Percentiles rank a stretch among this genome's conserved stretches.
phyloP scores from a whole-genome alignment of 2,888 invertebrate genomes.

The Stenchaetothrips biformis region DNA sequence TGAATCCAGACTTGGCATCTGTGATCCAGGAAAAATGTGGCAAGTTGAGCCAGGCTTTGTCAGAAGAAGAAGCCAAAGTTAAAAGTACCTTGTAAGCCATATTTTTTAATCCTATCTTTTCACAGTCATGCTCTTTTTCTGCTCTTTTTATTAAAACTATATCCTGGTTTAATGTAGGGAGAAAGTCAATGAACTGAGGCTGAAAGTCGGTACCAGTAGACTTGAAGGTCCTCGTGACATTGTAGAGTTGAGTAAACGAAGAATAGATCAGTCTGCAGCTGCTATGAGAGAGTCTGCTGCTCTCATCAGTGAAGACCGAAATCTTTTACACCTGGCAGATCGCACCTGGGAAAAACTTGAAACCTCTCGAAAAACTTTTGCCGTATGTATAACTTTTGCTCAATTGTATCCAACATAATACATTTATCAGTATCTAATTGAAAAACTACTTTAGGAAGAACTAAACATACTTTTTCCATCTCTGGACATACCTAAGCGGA shows the following conservation, averaged over 20 bases:
- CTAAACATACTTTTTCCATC: background rate
- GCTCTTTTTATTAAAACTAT: background rate
- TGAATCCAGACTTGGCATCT: background rate
- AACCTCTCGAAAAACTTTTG: background rate
- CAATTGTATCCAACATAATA: background rate
- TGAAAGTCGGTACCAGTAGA: slow-evolving; percentile 2
- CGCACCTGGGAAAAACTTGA: background rate
- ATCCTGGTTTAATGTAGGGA: background rate
- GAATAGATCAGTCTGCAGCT: slow-evolving; percentile 6
- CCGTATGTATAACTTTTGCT: background rate
- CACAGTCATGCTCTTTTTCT: background rate
- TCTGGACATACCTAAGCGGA: background rate
- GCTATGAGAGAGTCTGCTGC: background rate
- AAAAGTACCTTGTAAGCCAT: background rate
- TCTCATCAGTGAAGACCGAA: background rate
- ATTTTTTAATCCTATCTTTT: background rate
- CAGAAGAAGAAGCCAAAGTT: slow-evolving; percentile 1
- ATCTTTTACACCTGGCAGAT: background rate
- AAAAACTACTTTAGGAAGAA: background rate
- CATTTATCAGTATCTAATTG: background rate
- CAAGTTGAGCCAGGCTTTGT: background rate
- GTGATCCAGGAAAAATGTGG: background rate
- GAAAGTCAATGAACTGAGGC: background rate
- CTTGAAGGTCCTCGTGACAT: background rate
- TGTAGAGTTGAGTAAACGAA: background rate